Evolutionary conservation across 2,888 invertebrate genomes (phyloP).

Genomic region (Hirtodrosophila trivittata): DNA sequence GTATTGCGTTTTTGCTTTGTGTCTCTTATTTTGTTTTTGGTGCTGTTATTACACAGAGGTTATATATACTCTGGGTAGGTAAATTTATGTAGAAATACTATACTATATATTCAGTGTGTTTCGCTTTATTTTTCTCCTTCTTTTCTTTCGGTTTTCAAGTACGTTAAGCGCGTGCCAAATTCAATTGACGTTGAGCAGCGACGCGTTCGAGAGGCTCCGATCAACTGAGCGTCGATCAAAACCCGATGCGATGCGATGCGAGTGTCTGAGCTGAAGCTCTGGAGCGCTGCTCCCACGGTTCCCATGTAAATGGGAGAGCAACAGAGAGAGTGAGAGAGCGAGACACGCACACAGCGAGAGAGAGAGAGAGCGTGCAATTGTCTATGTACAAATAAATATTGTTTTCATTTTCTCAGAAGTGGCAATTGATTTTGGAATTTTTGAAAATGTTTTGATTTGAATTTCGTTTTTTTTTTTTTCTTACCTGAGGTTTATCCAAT

Average conservation of each 20-base stretch:
- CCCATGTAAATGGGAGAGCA: conserved; percentile 7
- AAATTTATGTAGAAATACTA: conserved; percentile 15
- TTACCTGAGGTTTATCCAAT: background rate
- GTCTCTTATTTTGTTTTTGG: background rate
- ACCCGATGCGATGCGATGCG: conserved; percentile 36
- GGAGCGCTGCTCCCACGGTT: conserved; percentile 6
- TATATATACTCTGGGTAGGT: conserved; percentile 18
- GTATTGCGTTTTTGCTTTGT: no score
- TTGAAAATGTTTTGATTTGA: conserved; percentile 26
- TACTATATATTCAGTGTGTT: conserved; percentile 2
- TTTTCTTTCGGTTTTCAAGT: background rate
- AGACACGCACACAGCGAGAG: background rate
- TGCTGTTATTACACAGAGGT: conserved; percentile 20
- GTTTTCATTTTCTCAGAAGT: conserved; percentile 4
- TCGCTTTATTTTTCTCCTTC: background rate
- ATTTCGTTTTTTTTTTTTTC: background rate
- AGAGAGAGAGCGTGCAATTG: conserved; percentile 8
- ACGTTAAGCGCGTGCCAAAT: conserved; percentile 39
- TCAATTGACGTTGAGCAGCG: conserved; percentile 53
- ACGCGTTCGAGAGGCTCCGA: conserved; percentile 71
- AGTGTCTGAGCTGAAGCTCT: conserved; percentile 43
- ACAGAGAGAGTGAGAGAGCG: background rate
- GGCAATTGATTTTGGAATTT: background rate
- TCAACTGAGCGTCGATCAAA: conserved; percentile 75
- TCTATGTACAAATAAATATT: conserved; percentile 1